phyloP scores from a whole-genome alignment of 2,113 vertebrate species.

The Prietella phreatophila region DNA sequence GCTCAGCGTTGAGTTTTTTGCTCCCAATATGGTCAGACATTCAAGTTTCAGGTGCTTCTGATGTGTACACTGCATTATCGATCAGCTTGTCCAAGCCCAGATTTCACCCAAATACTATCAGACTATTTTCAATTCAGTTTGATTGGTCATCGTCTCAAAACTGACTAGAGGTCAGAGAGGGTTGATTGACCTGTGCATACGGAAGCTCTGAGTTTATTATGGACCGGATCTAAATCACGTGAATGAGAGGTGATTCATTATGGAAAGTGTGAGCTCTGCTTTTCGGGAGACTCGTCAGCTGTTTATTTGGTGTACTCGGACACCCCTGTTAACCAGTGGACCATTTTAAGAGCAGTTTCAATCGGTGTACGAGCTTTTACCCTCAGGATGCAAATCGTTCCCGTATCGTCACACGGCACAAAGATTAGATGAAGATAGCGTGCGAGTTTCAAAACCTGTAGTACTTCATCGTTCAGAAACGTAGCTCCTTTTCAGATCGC shows the following conservation, averaged over 20 bases:
- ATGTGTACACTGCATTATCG: slow-evolving; percentile 23
- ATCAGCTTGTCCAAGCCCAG: slow-evolving; percentile 17
- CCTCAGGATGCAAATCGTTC: background rate
- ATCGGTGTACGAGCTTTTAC: no score
- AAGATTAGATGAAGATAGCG: background rate
- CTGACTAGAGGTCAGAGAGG: slow-evolving; percentile 30
- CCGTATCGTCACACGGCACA: background rate
- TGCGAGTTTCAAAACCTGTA: background rate
- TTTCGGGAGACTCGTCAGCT: background rate
- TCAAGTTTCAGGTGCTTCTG: slow-evolving; percentile 15
- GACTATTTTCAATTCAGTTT: background rate
- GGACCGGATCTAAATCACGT: background rate
- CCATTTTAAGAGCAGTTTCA: background rate
- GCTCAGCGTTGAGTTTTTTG: slow-evolving; percentile 5
- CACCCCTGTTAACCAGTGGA: background rate
- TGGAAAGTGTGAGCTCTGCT: background rate
- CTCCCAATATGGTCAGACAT: slow-evolving; percentile 1
- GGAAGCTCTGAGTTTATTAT: slow-evolving; percentile 18
- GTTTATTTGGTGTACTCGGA: background rate
- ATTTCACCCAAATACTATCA: slow-evolving; percentile 26
- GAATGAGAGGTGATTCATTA: background rate
- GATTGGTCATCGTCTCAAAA: no score
- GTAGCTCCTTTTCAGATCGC: background rate
- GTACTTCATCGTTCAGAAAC: background rate
- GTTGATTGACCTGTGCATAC: slow-evolving; percentile 27